Percentiles rank a stretch among this genome's conserved stretches.
phyloP scores from a whole-genome alignment of 2,113 vertebrate genomes.

The Labrus mixtus region DNA sequence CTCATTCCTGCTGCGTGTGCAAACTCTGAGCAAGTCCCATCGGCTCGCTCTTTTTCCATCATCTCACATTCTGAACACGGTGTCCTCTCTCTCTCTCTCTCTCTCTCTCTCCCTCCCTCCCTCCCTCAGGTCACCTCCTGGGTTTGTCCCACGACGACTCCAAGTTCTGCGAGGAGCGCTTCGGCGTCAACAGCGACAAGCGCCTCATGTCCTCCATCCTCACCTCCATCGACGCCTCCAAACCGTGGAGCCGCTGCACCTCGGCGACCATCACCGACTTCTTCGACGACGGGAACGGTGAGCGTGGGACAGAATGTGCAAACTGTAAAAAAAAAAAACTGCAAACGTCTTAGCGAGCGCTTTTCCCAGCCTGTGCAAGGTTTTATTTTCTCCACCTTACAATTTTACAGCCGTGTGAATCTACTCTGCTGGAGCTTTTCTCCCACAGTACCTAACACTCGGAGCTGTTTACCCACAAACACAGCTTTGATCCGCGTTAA shows the following conservation, averaged over 20 bases:
- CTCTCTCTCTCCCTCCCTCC: neutral
- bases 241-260: slow-evolving; percentile 99
- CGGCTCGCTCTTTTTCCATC: neutral
- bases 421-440: neutral
- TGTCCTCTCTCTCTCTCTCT: too few relatives aligned
- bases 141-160: slow-evolving; percentile 98
- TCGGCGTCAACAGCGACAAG: slow-evolving; percentile 94
- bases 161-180: slow-evolving; percentile 97
- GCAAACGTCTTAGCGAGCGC: slow-evolving; percentile 18
- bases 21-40: neutral
- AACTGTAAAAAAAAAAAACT: too few relatives aligned
- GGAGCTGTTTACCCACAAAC: slow-evolving; percentile 23
- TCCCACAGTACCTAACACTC: neutral
- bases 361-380: neutral
- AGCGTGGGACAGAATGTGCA: slow-evolving; percentile 35
- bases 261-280: slow-evolving; percentile 97
- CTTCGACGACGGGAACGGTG: slow-evolving; percentile 97
- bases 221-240: slow-evolving; percentile 96
- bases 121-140: slow-evolving; percentile 90
- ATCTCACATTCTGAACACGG: neutral
- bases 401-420: slow-evolving; percentile 39
- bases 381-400: slow-evolving; percentile 7
- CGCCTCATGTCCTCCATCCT: slow-evolving; percentile 99
- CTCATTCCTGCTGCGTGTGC: slow-evolving; percentile 24
- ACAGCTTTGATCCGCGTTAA: slow-evolving; percentile 30